Percentiles rank a stretch among this genome's conserved stretches.
Conservation (phyloP, 2,888 invertebrate species). For the Adelognathus sp. region DNA sequence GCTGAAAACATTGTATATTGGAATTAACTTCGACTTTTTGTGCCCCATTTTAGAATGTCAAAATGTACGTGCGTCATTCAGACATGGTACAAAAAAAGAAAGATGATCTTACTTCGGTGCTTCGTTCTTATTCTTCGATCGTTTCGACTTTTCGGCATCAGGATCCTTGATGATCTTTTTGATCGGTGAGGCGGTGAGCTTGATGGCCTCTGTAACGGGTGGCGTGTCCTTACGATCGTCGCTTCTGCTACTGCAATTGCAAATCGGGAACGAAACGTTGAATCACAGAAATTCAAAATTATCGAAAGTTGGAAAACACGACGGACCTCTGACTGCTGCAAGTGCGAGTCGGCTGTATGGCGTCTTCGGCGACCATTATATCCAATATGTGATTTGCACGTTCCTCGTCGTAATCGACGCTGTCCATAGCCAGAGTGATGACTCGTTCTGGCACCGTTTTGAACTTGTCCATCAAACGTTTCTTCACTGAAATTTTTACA, state of each 20-base stretch:
- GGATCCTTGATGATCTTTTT: conserved; percentile 73
- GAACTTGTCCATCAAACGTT: conserved; percentile 87
- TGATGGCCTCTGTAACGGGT: conserved; percentile 78
- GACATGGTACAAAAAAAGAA: too few relatives aligned
- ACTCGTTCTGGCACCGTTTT: conserved; percentile 90
- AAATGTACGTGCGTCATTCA: too few relatives aligned
- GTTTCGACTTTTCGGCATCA: conserved; percentile 77
- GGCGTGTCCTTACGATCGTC: conserved; percentile 77
- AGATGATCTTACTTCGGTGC: conserved; percentile 78
- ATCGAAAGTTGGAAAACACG: conserved; percentile 1
- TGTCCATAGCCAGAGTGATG: conserved; percentile 92
- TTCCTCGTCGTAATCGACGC: conserved; percentile 92
- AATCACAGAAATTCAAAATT: conserved; percentile 5
- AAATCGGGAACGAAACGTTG: conserved; percentile 1
- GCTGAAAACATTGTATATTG: too few relatives aligned
- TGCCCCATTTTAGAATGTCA: too few relatives aligned
- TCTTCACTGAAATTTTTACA: conserved; percentile 87
- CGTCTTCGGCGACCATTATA: conserved; percentile 88
- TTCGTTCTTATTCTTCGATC: conserved; percentile 80
- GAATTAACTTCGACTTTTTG: too few relatives aligned
- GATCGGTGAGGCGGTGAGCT: conserved; percentile 77
- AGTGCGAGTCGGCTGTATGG: conserved; percentile 77
- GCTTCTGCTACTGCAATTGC: conserved; percentile 72
- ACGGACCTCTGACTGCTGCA: conserved; percentile 77
- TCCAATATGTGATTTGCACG: conserved; percentile 90